These are phyloP conservation scores for Zosterops lateralis DNA, from an alignment of 2,113 vertebrate genomes.

Conservation along the genomic window DNA sequence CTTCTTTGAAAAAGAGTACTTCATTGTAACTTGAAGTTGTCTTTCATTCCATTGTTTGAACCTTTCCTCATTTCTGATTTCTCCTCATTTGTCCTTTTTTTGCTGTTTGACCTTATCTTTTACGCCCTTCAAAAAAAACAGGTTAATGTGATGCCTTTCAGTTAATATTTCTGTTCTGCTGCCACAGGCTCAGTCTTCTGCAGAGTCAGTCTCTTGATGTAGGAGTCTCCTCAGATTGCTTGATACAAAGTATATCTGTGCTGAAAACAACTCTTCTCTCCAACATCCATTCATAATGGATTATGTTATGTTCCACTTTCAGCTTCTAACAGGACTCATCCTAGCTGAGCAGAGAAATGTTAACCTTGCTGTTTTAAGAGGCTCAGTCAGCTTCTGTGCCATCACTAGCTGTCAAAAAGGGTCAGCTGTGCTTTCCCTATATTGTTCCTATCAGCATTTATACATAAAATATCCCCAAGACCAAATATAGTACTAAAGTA, in stretches of 20 bases:
- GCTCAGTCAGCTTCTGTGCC: neutral
- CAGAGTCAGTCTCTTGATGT: neutral
- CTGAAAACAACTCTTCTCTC: constrained; percentile 39
- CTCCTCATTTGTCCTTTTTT: neutral
- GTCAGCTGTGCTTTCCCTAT: neutral
- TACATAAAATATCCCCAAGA: neutral
- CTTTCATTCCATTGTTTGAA: neutral
- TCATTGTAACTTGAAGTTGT: neutral
- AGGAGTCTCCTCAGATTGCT: neutral
- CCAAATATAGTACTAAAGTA: neutral
- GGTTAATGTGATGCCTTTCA: neutral
- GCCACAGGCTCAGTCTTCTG: neutral
- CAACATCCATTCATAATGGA: constrained; percentile 31
- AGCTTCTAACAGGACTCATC: neutral
- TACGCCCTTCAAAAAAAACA: neutral
- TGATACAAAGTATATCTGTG: neutral
- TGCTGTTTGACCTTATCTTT: neutral
- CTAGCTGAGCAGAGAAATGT: neutral
- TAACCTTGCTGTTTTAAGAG: constrained; percentile 4
- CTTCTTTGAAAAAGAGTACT: neutral
- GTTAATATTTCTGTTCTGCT: neutral
- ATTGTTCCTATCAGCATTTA: neutral
- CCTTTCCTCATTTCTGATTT: neutral
- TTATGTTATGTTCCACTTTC: constrained; percentile 39
- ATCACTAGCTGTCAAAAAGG: neutral